Evolutionary conservation across 2,113 vertebrate species (phyloP), one percentile per base, ranked within the genome.

Genomic region (Psophia crepitans): DNA sequence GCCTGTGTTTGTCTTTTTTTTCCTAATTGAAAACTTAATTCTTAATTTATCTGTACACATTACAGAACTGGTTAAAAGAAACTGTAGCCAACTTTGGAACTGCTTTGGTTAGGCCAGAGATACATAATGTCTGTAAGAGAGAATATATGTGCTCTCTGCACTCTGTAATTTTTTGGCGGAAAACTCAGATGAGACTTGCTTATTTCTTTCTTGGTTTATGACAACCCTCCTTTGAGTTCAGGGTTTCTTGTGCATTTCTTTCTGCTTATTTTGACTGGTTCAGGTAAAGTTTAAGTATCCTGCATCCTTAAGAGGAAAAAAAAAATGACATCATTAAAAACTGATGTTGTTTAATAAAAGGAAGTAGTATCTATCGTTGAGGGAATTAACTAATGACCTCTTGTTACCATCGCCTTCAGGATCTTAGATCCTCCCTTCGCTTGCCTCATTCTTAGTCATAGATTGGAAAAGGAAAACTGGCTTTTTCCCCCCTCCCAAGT

Each of bases 361-460:
- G 94, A 96, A 96, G 74, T 93, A 8, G 16, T 69, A 68, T 87
- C 73, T 84, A 5, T 69, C 37, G 44, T 39, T 89, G 77, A 73
- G 96, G 96, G 96, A 96, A 95, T 96, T 91, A 95, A 96, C 94
- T 96, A 95, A 93, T 96, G 96, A 95, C 91, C 91, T 95, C 93
- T 95, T 96, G 89, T 94, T 96, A 27, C 91, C 89, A 95, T 96
- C 12, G 65, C 93, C 87, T 93, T 94, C 91, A 87, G 94, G 81
- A 94, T 94, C 91, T 96, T 53, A 89, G 96, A 96, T 96, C 96
- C 96, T 97, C 96, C 94, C 94, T 91, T 84, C 0, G 21, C 94
- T 97, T 96, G 96, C 94, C 91, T 97, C 96, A 96, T 97, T 89
- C 91, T 96, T 96, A 96, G 96, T 97, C 96, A 96, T 75, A 94